Evolutionary conservation across 2,888 invertebrate species (phyloP).

Genomic region (Protodeltote pygarga): DNA sequence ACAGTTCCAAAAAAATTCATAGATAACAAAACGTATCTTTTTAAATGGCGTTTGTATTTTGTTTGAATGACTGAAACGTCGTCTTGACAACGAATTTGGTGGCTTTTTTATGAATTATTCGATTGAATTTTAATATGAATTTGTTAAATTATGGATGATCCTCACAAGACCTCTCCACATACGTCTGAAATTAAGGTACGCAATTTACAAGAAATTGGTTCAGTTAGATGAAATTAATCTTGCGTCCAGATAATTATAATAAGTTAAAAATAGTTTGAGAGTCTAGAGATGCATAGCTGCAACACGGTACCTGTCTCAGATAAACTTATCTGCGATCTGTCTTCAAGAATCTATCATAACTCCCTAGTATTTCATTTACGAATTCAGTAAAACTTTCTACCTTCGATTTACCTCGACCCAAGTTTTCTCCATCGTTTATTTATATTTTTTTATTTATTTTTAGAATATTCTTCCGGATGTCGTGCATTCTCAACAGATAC

Average conservation of each 20-base stretch:
- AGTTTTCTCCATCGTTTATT: constrained; percentile 55
- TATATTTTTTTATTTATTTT: constrained; percentile 82
- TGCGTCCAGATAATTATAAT: constrained; percentile 65
- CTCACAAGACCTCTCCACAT: constrained; percentile 64
- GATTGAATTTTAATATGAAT: constrained; percentile 78
- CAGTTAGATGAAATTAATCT: constrained; percentile 48
- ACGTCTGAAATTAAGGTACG: constrained; percentile 75
- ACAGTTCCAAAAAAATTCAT: too few species aligned
- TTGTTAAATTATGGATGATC: constrained; percentile 83
- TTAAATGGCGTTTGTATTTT: constrained; percentile 72
- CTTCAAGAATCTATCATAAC: neutral
- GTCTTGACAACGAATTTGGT: constrained; percentile 82
- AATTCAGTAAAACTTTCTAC: constrained; percentile 25
- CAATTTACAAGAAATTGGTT: constrained; percentile 22
- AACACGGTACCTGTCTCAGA: constrained; percentile 52
- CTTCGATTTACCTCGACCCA: constrained; percentile 28
- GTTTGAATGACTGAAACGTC: constrained; percentile 77
- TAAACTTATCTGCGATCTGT: constrained; percentile 32
- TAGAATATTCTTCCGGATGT: constrained; percentile 86
- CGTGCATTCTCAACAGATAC: constrained; percentile 83
- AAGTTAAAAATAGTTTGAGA: constrained; percentile 76
- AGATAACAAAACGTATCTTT: constrained; percentile 49
- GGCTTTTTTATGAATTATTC: constrained; percentile 68
- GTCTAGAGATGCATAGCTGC: constrained; percentile 69
- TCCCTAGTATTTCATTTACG: constrained; percentile 28